Percentiles rank a stretch among this genome's conserved stretches.
phyloP scores from a whole-genome alignment of 1,140 invertebrate species.

The Penaeus vannamei region DNA sequence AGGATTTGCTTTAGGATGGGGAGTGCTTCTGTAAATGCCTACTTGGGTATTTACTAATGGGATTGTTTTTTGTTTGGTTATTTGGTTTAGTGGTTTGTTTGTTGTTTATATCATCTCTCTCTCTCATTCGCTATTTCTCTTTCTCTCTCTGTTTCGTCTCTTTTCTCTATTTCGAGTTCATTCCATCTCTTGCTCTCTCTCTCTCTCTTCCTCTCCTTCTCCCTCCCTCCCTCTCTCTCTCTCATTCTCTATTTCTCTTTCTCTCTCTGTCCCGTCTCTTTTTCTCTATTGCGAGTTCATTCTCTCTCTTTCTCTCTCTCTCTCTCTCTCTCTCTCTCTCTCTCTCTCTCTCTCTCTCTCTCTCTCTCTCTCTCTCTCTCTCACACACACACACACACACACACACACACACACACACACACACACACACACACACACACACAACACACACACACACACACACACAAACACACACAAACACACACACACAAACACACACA shows the following conservation, averaged over 20 bases:
- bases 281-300: too few relatives aligned
- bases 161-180: too few relatives aligned
- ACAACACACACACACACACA: too few relatives aligned
- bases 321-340: constrained; percentile 1
- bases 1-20: neutral
- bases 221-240: neutral
- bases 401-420: too few relatives aligned
- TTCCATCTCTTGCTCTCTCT: too few relatives aligned
- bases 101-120: neutral
- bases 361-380: neutral
- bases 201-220: neutral
- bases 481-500: too few relatives aligned
- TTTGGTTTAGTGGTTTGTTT: neutral
- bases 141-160: neutral
- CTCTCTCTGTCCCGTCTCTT: too few relatives aligned
- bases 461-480: too few relatives aligned
- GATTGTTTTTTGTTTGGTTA: too few relatives aligned
- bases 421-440: too few relatives aligned
- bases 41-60: too few relatives aligned
- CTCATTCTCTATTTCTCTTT: neutral
- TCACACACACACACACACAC: too few relatives aligned
- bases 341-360: neutral
- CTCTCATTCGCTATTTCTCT: neutral
- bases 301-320: neutral
- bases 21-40: neutral